These are phyloP conservation scores for Ctenomys sociabilis DNA, from an alignment of 2,113 vertebrate species.

Conservation along the genomic window DNA sequence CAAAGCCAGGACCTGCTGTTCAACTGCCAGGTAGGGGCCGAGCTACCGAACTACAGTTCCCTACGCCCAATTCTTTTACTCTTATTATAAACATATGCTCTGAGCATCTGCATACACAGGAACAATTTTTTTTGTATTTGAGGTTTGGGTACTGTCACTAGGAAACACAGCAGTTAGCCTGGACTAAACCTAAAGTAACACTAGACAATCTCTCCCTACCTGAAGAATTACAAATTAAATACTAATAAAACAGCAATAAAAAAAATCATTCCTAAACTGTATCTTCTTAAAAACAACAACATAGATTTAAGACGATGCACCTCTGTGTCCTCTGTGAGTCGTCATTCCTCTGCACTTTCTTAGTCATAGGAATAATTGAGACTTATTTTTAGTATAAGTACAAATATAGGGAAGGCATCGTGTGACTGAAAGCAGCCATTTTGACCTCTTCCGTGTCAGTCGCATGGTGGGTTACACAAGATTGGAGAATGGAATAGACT, in stretches of 20 bases:
- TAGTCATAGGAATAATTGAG: not conserved
- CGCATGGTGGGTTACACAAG: not conserved
- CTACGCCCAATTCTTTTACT: not conserved
- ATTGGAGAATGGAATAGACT: not conserved
- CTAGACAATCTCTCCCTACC: not conserved
- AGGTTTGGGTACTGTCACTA: not conserved
- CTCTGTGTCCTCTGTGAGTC: not conserved
- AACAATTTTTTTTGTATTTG: not conserved
- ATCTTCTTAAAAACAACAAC: not conserved
- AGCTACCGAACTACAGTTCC: too few species aligned
- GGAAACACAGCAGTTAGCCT: not conserved
- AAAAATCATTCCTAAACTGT: not conserved
- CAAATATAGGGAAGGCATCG: not conserved
- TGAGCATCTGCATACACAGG: not conserved
- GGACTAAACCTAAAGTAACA: not conserved
- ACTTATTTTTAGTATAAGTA: not conserved
- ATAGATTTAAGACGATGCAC: not conserved
- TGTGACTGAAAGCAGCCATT: not conserved
- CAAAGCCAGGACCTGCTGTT: too few species aligned
- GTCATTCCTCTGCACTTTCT: not conserved
- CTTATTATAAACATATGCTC: not conserved
- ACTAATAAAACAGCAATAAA: not conserved
- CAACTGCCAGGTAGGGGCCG: too few species aligned
- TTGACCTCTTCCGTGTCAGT: not conserved
- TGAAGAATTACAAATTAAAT: slow-evolving; percentile 47